Base-by-base conservation (phyloP, 2,888 invertebrate genomes). In the Diplolepis rosae region DNA sequence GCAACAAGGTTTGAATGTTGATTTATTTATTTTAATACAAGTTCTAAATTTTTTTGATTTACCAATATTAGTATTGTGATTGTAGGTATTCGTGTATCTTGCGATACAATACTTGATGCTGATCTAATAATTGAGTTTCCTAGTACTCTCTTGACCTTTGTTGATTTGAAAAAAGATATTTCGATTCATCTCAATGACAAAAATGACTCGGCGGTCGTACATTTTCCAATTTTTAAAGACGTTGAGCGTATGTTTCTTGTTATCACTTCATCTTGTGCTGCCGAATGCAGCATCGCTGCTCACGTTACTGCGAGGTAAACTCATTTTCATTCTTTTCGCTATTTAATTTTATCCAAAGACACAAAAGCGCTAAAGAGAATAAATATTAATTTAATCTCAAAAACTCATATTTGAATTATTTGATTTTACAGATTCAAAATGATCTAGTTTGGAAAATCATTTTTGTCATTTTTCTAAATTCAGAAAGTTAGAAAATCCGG, bases 11-110 rank as follows among this genome's bases (percentile, higher is more conserved):
- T 88, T 82, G 85, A 28, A 35, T 30, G 5, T 28, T 28, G 35
- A 35, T 13, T 45, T 27, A 18, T 54, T n/a, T n/a, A n/a, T n/a
- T n/a, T 32, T 0, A 4, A 32, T 2, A 6, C 32, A 32, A 32
- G 32, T 32, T 32, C 32, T 7, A 32, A 32, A 9, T 48, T 61
- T 45, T 45, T 6, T 39, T 30, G 30, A 15, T 54, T 65, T 15
- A 13, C n/a, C 30, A 13, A 65, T 56, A 35, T 56, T 42, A 48
- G 4, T 27, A 24, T 45, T 30, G 39, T 27, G 7, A 54, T 50
- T 22, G 0, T 89, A 95, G 95, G 95, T 80, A 90, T 95, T 61
- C 91, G 92, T 11, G 91, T 92, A 18, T 90, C 92, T 56, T 94
- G 94, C 83, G 92, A 92, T 75, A 93, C 93, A 3, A 89, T 93